Evolutionary conservation across 2,888 invertebrate species (phyloP).

Genomic region (Drosophila cracens): DNA sequence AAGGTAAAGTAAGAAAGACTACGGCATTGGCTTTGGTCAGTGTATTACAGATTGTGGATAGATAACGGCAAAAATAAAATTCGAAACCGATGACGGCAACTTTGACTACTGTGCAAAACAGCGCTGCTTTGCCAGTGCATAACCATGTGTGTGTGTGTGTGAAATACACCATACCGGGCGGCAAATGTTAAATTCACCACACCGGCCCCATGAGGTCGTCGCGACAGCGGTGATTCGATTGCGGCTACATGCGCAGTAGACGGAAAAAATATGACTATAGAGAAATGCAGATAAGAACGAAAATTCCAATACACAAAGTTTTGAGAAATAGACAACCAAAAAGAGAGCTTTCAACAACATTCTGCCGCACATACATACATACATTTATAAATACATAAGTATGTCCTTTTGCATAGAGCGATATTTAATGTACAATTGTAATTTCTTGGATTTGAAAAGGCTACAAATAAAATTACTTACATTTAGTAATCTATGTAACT

Average conservation of each 20-base stretch:
- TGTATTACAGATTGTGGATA: conserved; percentile 57
- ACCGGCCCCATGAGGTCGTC: conserved; percentile 75
- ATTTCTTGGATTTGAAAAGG: conserved; percentile 11
- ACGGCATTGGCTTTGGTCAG: conserved; percentile 55
- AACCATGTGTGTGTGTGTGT: conserved; percentile 10
- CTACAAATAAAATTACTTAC: conserved; percentile 14
- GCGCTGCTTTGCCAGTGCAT: conserved; percentile 13
- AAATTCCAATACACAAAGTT: conserved; percentile 55
- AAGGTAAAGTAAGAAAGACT: neutral
- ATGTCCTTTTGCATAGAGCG: neutral
- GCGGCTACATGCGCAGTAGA: conserved; percentile 57
- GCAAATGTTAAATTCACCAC: conserved; percentile 65
- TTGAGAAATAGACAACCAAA: conserved; percentile 20
- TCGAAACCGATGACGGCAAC: conserved; percentile 70
- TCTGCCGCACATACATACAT: neutral
- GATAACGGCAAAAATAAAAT: conserved; percentile 65
- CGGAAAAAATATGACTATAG: conserved; percentile 51
- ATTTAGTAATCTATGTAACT: conserved; percentile 1
- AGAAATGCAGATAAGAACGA: conserved; percentile 62
- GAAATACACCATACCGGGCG: conserved; percentile 62
- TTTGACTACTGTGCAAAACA: conserved; percentile 51
- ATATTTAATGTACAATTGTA: conserved; percentile 6
- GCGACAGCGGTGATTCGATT: conserved; percentile 40
- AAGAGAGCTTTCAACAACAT: conserved; percentile 20
- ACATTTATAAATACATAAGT: neutral